Evolutionary conservation across 1,140 invertebrate genomes (phyloP).

Genomic region (Drosophila mayri): DNA sequence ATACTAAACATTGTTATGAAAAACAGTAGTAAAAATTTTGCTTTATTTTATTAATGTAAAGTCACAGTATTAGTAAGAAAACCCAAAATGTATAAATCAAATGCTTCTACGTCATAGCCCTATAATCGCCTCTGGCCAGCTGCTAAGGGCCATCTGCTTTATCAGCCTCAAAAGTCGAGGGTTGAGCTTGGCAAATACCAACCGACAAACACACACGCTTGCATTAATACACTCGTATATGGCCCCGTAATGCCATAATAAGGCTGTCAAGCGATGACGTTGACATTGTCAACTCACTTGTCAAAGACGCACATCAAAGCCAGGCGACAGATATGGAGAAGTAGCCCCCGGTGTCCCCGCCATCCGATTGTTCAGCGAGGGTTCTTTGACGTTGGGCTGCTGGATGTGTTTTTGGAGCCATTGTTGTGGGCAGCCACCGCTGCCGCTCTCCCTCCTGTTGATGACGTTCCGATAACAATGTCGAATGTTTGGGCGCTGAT

Average conservation of each 20-base stretch:
- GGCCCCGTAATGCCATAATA: slow-evolving; percentile 75
- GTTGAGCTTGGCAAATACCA: neutral
- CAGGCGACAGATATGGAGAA: slow-evolving; percentile 81
- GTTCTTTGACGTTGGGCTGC: slow-evolving; percentile 60
- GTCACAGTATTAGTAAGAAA: neutral
- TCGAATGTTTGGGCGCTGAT: slow-evolving; percentile 72
- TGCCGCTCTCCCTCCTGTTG: slow-evolving; percentile 49
- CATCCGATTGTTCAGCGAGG: slow-evolving; percentile 18
- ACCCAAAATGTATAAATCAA: neutral
- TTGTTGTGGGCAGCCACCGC: slow-evolving; percentile 42
- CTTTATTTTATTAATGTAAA: neutral
- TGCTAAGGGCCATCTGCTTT: slow-evolving; percentile 26
- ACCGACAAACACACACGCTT: slow-evolving; percentile 15
- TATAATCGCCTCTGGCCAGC: slow-evolving; percentile 16
- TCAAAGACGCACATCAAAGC: slow-evolving; percentile 83
- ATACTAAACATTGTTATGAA: too few species aligned
- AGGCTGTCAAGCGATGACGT: slow-evolving; percentile 83
- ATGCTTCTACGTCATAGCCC: neutral
- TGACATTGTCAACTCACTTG: slow-evolving; percentile 84
- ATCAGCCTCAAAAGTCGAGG: slow-evolving; percentile 21
- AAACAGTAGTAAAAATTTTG: neutral
- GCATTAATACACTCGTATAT: slow-evolving; percentile 18
- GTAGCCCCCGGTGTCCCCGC: slow-evolving; percentile 42
- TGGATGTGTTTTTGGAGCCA: slow-evolving; percentile 37
- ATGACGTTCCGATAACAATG: slow-evolving; percentile 75